Evolutionary conservation across 2,113 vertebrate genomes (phyloP), one percentile per base, ranked within the genome.

Genomic region (Bos javanicus): DNA sequence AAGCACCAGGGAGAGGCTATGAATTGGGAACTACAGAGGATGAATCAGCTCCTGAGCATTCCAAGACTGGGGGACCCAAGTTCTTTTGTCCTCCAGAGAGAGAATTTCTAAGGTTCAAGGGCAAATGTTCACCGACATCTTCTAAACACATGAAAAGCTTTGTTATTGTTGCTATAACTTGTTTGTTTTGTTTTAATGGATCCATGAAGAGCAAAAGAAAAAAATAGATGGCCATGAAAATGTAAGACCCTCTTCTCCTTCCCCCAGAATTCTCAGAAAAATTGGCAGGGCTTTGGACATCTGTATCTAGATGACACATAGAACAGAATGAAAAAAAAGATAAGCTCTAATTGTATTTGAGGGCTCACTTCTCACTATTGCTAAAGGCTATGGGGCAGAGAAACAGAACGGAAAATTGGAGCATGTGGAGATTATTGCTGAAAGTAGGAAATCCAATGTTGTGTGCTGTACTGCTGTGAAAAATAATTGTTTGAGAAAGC

Each of bases 201-300:
- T 74, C 71, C 50, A 14, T 71, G 23, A 21, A 9, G 23, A 84
- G 4, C 1, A 57, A 54, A 96, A 14, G 14, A 92, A 84, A 74
- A 78, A 74, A 71, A 52, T 7, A 67, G 2, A 4, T 25, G 39
- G 39, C 28, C 11, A 33, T 76, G 33, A 93, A 92, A 52, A 96
- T 60, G 1, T 83, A 90, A 92, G 10, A 16, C 6, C 0, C 10
- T 81, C 16, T 46, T 16, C 36, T 88, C 2, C 13, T 92, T 95
- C 5, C n/a, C 2, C 26, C 48, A 89, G 85, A 93, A 93, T 89
- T 92, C 56, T 97, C 81, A 83, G 67, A 84, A 94, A 96, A 94
- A 85, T 76, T 59, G 71, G 12, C 6, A 91, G 16, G 16, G 11
- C 21, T 87, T 90, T 84, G 23, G 36, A 28, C 30, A 91, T 87